phyloP scores from a whole-genome alignment of 2,888 invertebrate species.

The Papilio elwesi region DNA sequence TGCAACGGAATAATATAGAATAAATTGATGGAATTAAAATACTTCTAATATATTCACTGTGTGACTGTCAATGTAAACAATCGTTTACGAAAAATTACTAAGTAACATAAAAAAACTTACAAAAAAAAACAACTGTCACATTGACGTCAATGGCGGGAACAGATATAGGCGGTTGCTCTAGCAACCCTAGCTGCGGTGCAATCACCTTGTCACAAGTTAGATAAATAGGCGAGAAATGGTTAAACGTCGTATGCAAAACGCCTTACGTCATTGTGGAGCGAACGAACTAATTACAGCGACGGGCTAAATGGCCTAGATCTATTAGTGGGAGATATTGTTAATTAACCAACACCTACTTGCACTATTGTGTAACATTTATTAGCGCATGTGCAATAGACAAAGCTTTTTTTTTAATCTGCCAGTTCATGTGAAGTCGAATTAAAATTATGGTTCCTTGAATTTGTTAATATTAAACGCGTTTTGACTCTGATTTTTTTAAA shows the following conservation, averaged over 20 bases:
- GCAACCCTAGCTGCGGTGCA: slow-evolving; percentile 25
- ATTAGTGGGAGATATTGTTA: slow-evolving; percentile 35
- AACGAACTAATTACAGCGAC: slow-evolving; percentile 45
- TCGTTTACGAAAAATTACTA: too few species aligned
- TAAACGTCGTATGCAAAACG: slow-evolving; percentile 41
- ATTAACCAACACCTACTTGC: slow-evolving; percentile 37
- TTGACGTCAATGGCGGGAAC: slow-evolving; percentile 26
- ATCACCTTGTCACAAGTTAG: slow-evolving; percentile 31
- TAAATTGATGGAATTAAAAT: too few species aligned
- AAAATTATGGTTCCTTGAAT: too few species aligned
- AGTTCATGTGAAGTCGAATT: background rate
- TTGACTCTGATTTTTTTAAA: too few species aligned
- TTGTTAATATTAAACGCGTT: too few species aligned
- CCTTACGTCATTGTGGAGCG: slow-evolving; percentile 36
- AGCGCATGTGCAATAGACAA: slow-evolving; percentile 23
- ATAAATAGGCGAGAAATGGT: slow-evolving; percentile 32
- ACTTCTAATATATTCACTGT: too few species aligned
- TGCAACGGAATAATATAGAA: too few species aligned
- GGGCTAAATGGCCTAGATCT: slow-evolving; percentile 45
- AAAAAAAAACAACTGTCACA: slow-evolving; percentile 22
- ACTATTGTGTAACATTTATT: slow-evolving; percentile 30
- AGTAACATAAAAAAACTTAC: too few species aligned
- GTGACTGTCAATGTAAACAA: too few species aligned
- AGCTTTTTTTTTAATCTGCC: background rate
- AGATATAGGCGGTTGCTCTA: background rate